phyloP scores from a whole-genome alignment of 2,113 vertebrate genomes.

The Phyllopteryx taeniolatus region DNA sequence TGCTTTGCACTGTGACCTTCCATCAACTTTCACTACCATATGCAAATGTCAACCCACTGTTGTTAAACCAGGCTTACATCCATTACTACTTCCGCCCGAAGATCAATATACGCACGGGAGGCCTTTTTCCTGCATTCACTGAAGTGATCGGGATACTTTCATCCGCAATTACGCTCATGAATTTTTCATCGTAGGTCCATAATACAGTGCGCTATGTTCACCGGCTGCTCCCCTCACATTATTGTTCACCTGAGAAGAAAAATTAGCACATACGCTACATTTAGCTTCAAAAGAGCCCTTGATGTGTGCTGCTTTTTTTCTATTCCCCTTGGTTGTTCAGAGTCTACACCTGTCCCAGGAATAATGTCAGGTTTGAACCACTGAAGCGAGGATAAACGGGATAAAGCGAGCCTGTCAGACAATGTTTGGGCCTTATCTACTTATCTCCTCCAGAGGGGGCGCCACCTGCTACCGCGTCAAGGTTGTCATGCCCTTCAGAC shows the following conservation, averaged over 20 bases:
- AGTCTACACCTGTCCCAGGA: conserved; percentile 22
- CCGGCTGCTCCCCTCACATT: conserved; percentile 11
- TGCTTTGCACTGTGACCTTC: background rate
- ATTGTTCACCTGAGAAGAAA: conserved; percentile 4
- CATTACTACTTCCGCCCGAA: conserved; percentile 3
- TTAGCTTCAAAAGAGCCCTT: background rate
- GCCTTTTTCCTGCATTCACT: background rate
- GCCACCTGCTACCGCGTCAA: conserved; percentile 54
- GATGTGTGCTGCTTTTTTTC: background rate
- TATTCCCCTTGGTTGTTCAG: conserved; percentile 4
- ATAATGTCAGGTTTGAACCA: conserved; percentile 38
- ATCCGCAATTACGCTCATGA: conserved; percentile 13
- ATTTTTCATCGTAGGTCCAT: conserved; percentile 14
- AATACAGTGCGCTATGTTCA: background rate
- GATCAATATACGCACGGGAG: background rate
- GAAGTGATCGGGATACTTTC: background rate
- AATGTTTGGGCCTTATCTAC: conserved; percentile 49
- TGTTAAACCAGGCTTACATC: conserved; percentile 10
- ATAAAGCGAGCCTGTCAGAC: conserved; percentile 42
- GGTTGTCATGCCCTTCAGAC: conserved; percentile 52
- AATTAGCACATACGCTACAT: background rate
- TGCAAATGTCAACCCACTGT: background rate
- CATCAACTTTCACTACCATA: background rate
- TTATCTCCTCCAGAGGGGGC: conserved; percentile 45
- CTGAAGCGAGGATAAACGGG: conserved; percentile 42